These are phyloP conservation scores for Anabacerthia variegaticeps DNA, from an alignment of 2,797 vertebrate species.

Conservation along the genomic window DNA sequence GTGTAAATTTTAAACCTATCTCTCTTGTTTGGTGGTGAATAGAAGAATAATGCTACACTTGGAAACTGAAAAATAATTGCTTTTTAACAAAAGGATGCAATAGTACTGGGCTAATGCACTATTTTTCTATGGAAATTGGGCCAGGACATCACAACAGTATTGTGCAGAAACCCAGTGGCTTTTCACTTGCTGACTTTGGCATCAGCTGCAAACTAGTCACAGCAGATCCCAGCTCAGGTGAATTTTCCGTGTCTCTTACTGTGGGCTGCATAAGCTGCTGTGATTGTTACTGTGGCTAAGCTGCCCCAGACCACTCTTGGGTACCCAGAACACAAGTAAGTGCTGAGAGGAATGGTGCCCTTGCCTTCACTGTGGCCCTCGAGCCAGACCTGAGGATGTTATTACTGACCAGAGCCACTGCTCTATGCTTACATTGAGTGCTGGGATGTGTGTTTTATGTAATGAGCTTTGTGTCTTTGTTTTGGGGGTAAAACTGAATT, in stretches of 20 bases:
- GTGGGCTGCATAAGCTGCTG: neutral
- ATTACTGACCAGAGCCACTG: neutral
- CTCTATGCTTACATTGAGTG: neutral
- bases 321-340: neutral
- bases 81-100: neutral
- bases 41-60: neutral
- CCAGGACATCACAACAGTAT: neutral
- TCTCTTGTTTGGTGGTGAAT: neutral
- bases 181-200: neutral
- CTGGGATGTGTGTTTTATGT: neutral
- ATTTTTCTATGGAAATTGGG: neutral
- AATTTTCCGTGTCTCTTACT: neutral
- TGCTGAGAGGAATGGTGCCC: rapidly evolving
- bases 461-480: neutral
- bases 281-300: neutral
- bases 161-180: rapidly evolving
- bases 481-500: neutral
- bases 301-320: neutral
- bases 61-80: neutral
- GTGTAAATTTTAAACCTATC: neutral
- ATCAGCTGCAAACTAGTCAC: neutral
- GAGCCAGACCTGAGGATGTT: neutral
- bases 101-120: neutral
- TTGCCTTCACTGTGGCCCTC: neutral
- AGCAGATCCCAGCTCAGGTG: neutral